These are phyloP conservation scores for Branchinecta sandiegonensis DNA, from an alignment of 2,888 invertebrate species.

Conservation along the genomic window DNA sequence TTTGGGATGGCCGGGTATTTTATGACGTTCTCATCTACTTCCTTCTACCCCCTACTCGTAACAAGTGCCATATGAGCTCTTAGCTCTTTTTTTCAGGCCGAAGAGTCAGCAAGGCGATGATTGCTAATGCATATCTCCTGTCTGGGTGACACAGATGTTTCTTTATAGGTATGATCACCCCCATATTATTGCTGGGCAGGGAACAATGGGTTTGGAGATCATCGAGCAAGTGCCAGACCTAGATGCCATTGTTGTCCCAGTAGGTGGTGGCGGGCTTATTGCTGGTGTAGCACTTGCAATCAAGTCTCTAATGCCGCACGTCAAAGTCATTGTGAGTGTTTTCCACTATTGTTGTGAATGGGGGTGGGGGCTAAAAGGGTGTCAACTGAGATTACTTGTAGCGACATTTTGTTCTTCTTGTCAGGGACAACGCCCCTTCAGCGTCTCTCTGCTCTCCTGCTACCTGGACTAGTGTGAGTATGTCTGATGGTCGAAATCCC, in stretches of 20 bases:
- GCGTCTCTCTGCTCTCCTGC: not conserved
- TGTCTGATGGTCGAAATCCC: too few relatives aligned
- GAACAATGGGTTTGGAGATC: constrained; percentile 83
- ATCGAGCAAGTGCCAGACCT: constrained; percentile 70
- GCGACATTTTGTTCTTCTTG: not conserved
- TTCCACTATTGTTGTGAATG: too few relatives aligned
- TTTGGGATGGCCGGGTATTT: too few relatives aligned
- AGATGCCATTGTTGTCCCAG: constrained; percentile 79
- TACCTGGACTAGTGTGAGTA: too few relatives aligned
- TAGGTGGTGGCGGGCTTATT: constrained; percentile 84
- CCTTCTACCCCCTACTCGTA: too few relatives aligned
- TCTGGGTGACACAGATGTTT: not conserved
- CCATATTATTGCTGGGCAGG: constrained; percentile 86
- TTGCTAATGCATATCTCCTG: too few relatives aligned
- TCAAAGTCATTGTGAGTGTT: constrained; percentile 65
- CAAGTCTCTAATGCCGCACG: constrained; percentile 65
- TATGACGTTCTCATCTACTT: too few relatives aligned
- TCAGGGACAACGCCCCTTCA: not conserved
- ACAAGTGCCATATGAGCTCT: too few relatives aligned
- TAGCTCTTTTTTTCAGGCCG: too few relatives aligned
- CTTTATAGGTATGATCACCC: constrained; percentile 76
- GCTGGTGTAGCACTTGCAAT: constrained; percentile 80
- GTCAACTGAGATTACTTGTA: too few relatives aligned
- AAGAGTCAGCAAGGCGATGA: too few relatives aligned
- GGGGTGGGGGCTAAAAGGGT: too few relatives aligned